phyloP scores from a whole-genome alignment of 2,888 invertebrate genomes.

The Oligia fasciuncula region DNA sequence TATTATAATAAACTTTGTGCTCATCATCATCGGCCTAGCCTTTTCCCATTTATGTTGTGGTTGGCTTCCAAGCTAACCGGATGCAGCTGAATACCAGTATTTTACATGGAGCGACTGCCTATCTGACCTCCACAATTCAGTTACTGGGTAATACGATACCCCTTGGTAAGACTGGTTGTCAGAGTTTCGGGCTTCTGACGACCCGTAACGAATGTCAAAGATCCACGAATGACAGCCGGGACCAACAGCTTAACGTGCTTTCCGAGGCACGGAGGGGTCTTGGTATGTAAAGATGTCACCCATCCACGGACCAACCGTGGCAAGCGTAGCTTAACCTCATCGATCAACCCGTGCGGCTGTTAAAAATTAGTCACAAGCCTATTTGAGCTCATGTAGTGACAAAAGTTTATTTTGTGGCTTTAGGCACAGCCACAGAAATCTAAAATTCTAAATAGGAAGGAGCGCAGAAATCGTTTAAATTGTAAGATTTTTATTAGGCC shows the following conservation, averaged over 20 bases:
- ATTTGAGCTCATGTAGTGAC: not conserved
- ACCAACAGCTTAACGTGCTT: not conserved
- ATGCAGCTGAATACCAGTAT: too few species aligned
- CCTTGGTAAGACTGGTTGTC: not conserved
- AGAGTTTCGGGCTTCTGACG: not conserved
- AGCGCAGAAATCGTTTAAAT: not conserved
- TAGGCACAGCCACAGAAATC: not conserved
- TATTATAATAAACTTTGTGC: not conserved
- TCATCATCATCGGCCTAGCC: not conserved
- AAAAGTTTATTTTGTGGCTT: not conserved
- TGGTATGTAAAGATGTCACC: not conserved
- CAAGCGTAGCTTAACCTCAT: not conserved
- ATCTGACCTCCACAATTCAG: not conserved
- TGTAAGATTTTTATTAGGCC: not conserved
- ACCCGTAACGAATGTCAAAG: not conserved
- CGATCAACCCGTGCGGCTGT: not conserved
- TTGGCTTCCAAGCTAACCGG: too few species aligned
- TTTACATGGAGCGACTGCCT: too few species aligned
- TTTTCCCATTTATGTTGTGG: not conserved
- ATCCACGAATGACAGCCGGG: not conserved
- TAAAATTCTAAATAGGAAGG: not conserved
- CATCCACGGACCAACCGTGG: not conserved
- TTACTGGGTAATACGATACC: not conserved
- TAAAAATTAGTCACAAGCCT: not conserved
- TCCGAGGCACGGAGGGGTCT: not conserved